These are phyloP conservation scores for Drosophila nannoptera DNA, from an alignment of 1,140 invertebrate species.

Conservation along the genomic window DNA sequence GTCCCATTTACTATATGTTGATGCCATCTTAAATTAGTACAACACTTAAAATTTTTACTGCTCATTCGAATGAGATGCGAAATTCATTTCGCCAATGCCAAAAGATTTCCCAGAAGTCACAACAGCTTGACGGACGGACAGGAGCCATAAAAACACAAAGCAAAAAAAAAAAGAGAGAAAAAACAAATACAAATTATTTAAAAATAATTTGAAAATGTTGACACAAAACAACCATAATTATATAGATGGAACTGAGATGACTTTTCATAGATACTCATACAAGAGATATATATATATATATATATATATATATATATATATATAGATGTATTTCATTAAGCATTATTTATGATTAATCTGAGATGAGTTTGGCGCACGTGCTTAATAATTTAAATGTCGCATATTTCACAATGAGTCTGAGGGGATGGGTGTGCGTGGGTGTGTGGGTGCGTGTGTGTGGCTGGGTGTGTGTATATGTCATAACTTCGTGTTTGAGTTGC, in stretches of 20 bases:
- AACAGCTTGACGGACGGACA: not conserved
- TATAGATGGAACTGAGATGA: not conserved
- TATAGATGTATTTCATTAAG: constrained; percentile 9
- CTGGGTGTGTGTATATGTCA: constrained; percentile 18
- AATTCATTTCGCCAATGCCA: too few species aligned
- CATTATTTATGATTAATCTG: constrained; percentile 23
- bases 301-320: constrained; percentile 9
- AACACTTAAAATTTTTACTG: too few species aligned
- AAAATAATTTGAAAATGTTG: constrained; percentile 9
- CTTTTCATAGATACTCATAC: too few species aligned
- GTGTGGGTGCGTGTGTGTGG: constrained; percentile 9
- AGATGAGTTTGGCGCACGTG: constrained; percentile 35
- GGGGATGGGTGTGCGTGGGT: too few species aligned
- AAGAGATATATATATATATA: constrained; percentile 12
- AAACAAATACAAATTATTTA: not conserved
- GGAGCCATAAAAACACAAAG: not conserved
- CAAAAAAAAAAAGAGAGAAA: constrained; percentile 7
- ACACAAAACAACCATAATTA: not conserved
- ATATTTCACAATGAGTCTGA: constrained; percentile 35
- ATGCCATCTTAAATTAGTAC: too few species aligned
- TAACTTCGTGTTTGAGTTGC: constrained; percentile 17
- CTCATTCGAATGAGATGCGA: too few species aligned
- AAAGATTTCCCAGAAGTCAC: not conserved
- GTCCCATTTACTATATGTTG: too few species aligned
- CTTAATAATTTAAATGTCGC: constrained; percentile 48